Evolutionary conservation across 2,888 invertebrate genomes (phyloP), one percentile per base, ranked within the genome.

Genomic region (Leptopterna dolabrata): DNA sequence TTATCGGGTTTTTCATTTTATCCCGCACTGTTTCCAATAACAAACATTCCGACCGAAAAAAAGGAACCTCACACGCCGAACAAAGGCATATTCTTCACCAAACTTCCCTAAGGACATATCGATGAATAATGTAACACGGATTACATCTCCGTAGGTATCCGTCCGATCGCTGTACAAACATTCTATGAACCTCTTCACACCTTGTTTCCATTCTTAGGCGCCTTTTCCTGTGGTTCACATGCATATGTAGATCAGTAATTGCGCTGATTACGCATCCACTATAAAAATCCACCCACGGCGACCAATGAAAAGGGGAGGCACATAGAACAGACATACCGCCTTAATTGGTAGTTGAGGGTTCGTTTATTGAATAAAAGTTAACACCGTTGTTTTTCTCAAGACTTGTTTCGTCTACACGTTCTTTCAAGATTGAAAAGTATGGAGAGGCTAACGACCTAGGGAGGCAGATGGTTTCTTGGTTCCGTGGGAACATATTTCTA

Each of bases 191-290:
- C 24, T 45, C 47, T 78, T 78, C 78, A 78, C 78, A 78, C 78
- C 78, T 78, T 78, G 78, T 78, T 78, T 78, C 19, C 78, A 78
- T 78, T 45, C 45, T 13, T 45, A 45, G 78, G 43, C 43, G 43
- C 78, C 78, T 43, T 43, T 78, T 78, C 78, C 27, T 27, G 78
- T 45, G 36, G n/a, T 36, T 45, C 78, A 45, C 63, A 78, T 78
- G 78, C 78, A 78, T 78, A 78, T 78, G 78, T 78, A 78, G 78
- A 78, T 78, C 78, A 78, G 78, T 78, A 78, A 78, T 78, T 78
- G 78, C 78, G 45, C 78, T 78, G 45, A 41, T 41, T 78, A 78
- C 47, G 24, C 27, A 78, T 45, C 76, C 11, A 24, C 78, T 78
- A 78, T 45, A 41, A 78, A 45, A 43, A 41, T 78, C 78, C 78